A percentile compares a stretch with the other conserved stretches of the same genome.
These are phyloP conservation scores for Numida meleagris DNA, from an alignment of 2,113 vertebrate genomes.

Conservation along the genomic window DNA sequence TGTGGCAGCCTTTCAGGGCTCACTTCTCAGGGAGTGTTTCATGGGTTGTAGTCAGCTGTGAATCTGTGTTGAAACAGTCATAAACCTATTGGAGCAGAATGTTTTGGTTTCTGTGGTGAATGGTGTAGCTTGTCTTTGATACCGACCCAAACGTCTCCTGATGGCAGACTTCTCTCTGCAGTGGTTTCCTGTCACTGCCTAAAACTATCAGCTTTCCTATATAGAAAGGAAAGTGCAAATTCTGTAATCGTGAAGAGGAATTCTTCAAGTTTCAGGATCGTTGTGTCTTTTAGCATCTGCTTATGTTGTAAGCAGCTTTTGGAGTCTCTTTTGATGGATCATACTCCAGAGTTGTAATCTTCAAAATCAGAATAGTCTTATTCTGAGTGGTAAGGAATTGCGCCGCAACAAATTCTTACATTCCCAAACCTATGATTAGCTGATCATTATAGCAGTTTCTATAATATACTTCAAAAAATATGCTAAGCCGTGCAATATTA, in stretches of 20 bases:
- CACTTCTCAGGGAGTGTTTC: not conserved
- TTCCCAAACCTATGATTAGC: not conserved
- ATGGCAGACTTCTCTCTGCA: rapidly evolving
- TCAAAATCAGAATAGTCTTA: rapidly evolving
- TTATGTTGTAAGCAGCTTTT: not conserved
- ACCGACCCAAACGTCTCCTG: rapidly evolving
- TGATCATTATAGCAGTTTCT: not conserved
- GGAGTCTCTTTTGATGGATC: not conserved
- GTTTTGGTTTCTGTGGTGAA: rapidly evolving
- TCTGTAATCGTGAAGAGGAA: not conserved
- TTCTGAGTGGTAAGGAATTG: not conserved
- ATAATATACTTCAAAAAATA: not conserved
- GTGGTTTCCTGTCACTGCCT: not conserved
- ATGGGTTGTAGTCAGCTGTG: too few species aligned
- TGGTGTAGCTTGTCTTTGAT: not conserved
- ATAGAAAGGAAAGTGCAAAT: not conserved
- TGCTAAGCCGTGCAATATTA: rapidly evolving
- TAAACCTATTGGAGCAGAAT: rapidly evolving
- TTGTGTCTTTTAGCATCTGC: not conserved
- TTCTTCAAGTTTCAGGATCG: not conserved
- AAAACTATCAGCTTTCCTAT: not conserved
- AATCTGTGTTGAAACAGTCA: not conserved
- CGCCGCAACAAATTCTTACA: not conserved
- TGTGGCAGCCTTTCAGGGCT: not conserved
- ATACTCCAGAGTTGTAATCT: not conserved